Evolutionary conservation across 1,140 invertebrate genomes (phyloP).

Genomic region (Phthorimaea operculella): DNA sequence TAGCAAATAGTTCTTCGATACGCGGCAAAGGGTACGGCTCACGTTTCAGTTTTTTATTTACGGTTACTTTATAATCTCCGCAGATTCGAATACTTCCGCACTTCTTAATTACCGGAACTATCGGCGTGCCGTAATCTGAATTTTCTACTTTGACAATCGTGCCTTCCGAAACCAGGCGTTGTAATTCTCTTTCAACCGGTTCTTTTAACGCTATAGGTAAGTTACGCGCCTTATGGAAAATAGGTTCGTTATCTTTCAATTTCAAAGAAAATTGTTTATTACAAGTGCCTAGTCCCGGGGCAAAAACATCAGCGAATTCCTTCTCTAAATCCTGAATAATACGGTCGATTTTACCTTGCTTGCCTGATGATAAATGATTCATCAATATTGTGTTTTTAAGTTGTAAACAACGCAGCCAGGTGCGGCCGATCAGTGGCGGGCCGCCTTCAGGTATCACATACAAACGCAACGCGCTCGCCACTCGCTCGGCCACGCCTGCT

Average conservation of each 20-base stretch:
- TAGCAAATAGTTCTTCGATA: constrained; percentile 1
- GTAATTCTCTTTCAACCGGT: neutral
- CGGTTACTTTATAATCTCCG: constrained; percentile 6
- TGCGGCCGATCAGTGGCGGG: constrained; percentile 1
- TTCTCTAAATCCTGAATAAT: neutral
- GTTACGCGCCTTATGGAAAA: neutral
- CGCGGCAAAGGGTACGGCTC: neutral
- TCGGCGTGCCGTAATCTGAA: constrained; percentile 1
- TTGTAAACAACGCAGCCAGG: neutral
- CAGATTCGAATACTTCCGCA: neutral
- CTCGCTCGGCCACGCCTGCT: neutral
- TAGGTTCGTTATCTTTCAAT: neutral
- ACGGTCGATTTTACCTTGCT: neutral
- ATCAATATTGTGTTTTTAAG: neutral
- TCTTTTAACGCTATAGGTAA: neutral
- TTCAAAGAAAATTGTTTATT: neutral
- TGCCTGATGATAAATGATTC: neutral
- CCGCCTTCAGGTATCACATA: neutral
- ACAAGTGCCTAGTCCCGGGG: neutral
- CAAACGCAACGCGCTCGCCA: neutral
- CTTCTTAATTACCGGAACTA: neutral
- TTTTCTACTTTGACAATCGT: constrained; percentile 1
- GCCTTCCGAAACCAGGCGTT: neutral
- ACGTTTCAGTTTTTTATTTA: constrained; percentile 1
- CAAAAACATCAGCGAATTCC: constrained; percentile 5